Percentiles rank a stretch among this genome's conserved stretches.
Conservation (phyloP, 2,888 invertebrate species). For the Chelonus formosanus region DNA sequence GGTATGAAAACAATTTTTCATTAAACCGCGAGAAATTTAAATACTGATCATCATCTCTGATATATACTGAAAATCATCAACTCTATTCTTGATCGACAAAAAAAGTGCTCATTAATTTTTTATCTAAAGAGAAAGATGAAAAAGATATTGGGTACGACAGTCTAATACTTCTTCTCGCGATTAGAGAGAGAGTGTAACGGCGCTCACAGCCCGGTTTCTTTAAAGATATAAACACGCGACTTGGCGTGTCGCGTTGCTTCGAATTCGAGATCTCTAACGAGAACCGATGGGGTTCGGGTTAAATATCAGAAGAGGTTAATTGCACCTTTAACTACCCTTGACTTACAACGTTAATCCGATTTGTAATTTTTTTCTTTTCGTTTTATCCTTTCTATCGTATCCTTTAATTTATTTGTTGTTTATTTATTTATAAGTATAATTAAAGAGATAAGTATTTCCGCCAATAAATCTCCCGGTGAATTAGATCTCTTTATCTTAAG, state of each 20-base stretch:
- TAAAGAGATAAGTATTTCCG: slow-evolving; percentile 11
- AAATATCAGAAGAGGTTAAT: slow-evolving; percentile 31
- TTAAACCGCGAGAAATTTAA: no score
- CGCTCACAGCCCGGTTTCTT: slow-evolving; percentile 14
- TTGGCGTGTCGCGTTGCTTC: slow-evolving; percentile 41
- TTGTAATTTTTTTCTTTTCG: not conserved
- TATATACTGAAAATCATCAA: no score
- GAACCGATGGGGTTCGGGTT: slow-evolving; percentile 36
- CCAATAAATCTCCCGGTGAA: slow-evolving; percentile 11
- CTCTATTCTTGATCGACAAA: no score
- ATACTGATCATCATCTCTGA: no score
- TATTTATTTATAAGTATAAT: not conserved
- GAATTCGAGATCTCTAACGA: slow-evolving; percentile 42
- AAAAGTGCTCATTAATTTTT: not conserved
- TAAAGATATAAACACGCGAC: slow-evolving; percentile 40
- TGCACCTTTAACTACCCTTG: slow-evolving; percentile 29
- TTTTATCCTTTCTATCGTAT: not conserved
- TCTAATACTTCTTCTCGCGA: slow-evolving; percentile 26
- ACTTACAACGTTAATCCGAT: slow-evolving; percentile 27
- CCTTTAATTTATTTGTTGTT: slow-evolving; percentile 11
- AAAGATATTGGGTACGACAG: slow-evolving; percentile 3
- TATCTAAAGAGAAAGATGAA: not conserved
- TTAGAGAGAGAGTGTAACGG: slow-evolving; percentile 38
- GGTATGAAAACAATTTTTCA: no score
- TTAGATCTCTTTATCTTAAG: slow-evolving; percentile 12